Evolutionary conservation across 2,113 vertebrate genomes (phyloP), one percentile per base, ranked within the genome.

Genomic region (Syngnathus floridae): DNA sequence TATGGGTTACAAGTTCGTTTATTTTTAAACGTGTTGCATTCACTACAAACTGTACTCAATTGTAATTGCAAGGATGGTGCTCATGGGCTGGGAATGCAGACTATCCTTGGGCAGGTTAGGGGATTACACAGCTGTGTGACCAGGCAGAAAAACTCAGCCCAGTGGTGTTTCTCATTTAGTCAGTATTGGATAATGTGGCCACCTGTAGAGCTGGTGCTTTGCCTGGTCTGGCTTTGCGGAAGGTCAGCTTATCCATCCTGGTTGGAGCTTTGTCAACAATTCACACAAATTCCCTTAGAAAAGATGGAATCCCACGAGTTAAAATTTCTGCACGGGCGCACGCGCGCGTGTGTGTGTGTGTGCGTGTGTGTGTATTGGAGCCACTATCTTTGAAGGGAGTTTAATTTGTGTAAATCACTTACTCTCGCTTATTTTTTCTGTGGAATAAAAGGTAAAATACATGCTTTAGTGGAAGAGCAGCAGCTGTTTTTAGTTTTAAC

Each of bases 101-200:
- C 73, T 74, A 59, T 57, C n/a, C 21, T 40, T 36, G 31, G 55
- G 31, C 31, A 56, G 62, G 64, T 67, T 57, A 35, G 36, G 5
- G 51, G 58, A 46, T 64, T 58, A 68, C 54, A 60, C 51, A 59
- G 40, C 51, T 41, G 4, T 35, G 43, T 10, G 48, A 67, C 68
- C 60, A 69, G 46, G 58, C 72, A 64, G 69, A 66, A 72, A 76
- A 81, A 74, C 4, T 1, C 26, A 38, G 7, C 65, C 55, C 65
- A 71, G 62, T 19, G 13, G 66, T 12, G 3, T 59, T 49, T 58
- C 26, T n/a, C 66, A 52, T 66, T 76, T 67, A 70, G 48, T 36
- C 51, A 21, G 72, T 40, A 37, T 40, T 9, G 51, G 71, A 78
- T 73, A 83, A 76, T 64, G 60, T 55, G 64, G 62, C 63, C 61